Evolutionary conservation across 1,140 invertebrate species (phyloP).

Genomic region (Bombus vancouverensis): DNA sequence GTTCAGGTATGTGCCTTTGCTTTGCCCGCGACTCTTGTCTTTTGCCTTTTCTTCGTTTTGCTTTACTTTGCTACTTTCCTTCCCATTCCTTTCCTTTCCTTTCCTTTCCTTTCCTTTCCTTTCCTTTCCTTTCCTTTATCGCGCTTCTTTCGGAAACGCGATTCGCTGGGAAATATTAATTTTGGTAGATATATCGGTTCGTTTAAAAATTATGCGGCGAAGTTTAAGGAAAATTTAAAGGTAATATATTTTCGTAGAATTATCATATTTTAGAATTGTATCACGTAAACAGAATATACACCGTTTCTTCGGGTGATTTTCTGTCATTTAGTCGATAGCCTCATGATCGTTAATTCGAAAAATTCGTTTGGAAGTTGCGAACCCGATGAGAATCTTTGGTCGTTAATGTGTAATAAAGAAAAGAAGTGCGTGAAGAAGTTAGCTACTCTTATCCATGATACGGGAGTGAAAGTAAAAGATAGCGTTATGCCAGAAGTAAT

Average conservation of each 20-base stretch:
- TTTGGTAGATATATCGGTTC: no score
- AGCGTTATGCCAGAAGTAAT: no score
- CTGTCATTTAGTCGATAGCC: neutral
- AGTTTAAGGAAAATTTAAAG: neutral
- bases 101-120: neutral
- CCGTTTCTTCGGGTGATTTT: neutral
- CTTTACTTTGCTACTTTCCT: neutral
- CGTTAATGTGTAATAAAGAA: neutral
- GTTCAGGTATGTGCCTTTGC: constrained; percentile 49
- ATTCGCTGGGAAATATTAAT: neutral
- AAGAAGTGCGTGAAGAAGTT: neutral
- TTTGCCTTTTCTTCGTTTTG: constrained; percentile 1
- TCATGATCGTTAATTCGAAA: no score
- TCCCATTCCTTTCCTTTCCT: neutral
- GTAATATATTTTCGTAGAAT: neutral
- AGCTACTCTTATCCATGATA: neutral
- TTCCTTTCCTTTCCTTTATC: neutral
- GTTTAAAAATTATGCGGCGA: no score
- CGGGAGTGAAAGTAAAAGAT: neutral
- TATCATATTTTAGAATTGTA: neutral
- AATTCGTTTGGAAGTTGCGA: no score
- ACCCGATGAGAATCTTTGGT: neutral
- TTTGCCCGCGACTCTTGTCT: constrained; percentile 22
- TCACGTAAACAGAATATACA: neutral
- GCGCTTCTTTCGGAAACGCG: no score